A percentile compares a stretch with the other conserved stretches of the same genome.
These are phyloP conservation scores for Drosophila chauvacae DNA, from an alignment of 1,140 invertebrate species.

Conservation along the genomic window DNA sequence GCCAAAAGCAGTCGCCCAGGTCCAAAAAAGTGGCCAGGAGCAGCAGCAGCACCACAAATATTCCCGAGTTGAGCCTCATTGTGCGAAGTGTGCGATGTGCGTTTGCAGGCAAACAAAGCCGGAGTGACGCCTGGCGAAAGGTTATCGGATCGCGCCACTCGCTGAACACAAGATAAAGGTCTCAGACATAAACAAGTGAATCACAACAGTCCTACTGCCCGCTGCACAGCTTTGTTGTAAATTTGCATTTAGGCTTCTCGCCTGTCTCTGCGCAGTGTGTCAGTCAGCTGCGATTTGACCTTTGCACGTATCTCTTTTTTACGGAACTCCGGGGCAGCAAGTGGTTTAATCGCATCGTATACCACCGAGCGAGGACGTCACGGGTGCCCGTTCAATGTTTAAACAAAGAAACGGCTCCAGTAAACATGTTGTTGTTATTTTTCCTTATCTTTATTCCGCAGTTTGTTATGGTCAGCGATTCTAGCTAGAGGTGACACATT, in stretches of 20 bases:
- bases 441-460: constrained; percentile 34
- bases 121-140: constrained; percentile 2
- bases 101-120: constrained; percentile 27
- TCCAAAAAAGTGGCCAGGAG: constrained; percentile 28
- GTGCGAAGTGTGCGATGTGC: constrained; percentile 23
- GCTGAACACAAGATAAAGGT: constrained; percentile 34
- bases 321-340: constrained; percentile 10
- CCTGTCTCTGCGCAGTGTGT: constrained; percentile 29
- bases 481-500: background rate
- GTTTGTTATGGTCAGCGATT: constrained; percentile 40
- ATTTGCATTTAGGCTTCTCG: constrained; percentile 15
- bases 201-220: constrained; percentile 28
- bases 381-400: background rate
- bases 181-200: constrained; percentile 43
- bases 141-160: constrained; percentile 32
- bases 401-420: constrained; percentile 25
- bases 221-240: background rate
- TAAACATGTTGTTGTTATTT: constrained; percentile 30
- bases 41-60: constrained; percentile 18
- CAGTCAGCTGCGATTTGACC: constrained; percentile 38
- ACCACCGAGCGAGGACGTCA: background rate
- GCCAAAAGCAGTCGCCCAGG: constrained; percentile 53
- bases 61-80: constrained; percentile 40
- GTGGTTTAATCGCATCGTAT: constrained; percentile 10
- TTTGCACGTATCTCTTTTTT: constrained; percentile 22